These are phyloP conservation scores for Taenioides sp. DNA, from an alignment of 2,797 vertebrate genomes.

Conservation along the genomic window DNA sequence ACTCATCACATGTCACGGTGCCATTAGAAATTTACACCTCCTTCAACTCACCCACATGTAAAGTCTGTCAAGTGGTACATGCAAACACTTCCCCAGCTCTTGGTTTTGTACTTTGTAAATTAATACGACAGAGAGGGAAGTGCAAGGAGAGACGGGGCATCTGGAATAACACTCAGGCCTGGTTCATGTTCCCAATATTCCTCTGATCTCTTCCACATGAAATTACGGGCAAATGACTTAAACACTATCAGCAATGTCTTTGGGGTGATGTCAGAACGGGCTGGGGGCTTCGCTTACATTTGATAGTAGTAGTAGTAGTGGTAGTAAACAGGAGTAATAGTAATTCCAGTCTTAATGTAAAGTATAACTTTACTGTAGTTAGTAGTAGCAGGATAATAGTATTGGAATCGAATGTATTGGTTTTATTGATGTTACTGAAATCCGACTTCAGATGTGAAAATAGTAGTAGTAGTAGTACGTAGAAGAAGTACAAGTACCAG, in stretches of 20 bases:
- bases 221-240: constrained; percentile 35
- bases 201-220: constrained; percentile 44
- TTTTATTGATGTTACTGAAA: too few relatives aligned
- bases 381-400: too few relatives aligned
- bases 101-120: constrained; percentile 46
- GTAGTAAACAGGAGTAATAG: background rate
- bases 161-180: constrained; percentile 65
- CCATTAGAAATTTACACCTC: constrained; percentile 48
- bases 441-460: background rate
- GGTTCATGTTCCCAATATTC: constrained; percentile 48
- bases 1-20: constrained; percentile 38
- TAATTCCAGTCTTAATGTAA: too few relatives aligned
- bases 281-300: background rate
- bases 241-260: constrained; percentile 35
- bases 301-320: background rate
- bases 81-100: constrained; percentile 45
- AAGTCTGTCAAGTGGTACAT: constrained; percentile 18
- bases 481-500: background rate
- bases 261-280: constrained; percentile 52
- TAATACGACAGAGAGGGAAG: constrained; percentile 52
- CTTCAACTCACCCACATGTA: constrained; percentile 27
- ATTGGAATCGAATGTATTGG: too few relatives aligned
- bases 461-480: background rate
- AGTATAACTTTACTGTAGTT: too few relatives aligned
- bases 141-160: constrained; percentile 56